A percentile compares a stretch with the other conserved stretches of the same genome.
Evolutionary conservation across 2,888 invertebrate genomes (phyloP).

Genomic region (Drosophila acutilabella): DNA sequence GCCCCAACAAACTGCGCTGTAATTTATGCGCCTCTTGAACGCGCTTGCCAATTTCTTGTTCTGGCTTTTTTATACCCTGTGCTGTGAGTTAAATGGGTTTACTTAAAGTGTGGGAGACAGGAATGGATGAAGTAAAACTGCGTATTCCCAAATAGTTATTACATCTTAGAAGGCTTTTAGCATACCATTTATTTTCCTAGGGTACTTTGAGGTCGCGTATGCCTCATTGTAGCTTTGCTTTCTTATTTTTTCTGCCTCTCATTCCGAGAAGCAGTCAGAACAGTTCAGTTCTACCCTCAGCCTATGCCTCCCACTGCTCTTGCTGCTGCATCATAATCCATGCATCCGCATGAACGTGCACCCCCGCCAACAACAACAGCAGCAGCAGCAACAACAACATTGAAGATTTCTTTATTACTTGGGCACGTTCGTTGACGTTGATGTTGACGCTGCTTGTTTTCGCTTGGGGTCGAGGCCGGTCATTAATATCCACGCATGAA

Average conservation of each 20-base stretch:
- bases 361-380: constrained; percentile 51
- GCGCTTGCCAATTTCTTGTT: constrained; percentile 74
- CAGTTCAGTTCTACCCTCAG: constrained; percentile 14
- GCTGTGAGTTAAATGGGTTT: background rate
- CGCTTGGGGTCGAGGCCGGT: constrained; percentile 81
- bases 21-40: constrained; percentile 78
- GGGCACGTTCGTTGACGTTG: constrained; percentile 66
- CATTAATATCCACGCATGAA: constrained; percentile 76
- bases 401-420: constrained; percentile 80
- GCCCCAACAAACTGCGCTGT: constrained; percentile 46
- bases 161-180: background rate
- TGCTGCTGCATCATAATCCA: constrained; percentile 36
- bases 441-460: constrained; percentile 28
- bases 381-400: constrained; percentile 26
- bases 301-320: constrained; percentile 4
- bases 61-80: constrained; percentile 30
- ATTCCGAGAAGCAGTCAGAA: constrained; percentile 58
- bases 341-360: constrained; percentile 54
- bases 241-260: constrained; percentile 15
- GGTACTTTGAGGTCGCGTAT: background rate
- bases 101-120: background rate
- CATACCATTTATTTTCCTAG: background rate
- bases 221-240: background rate
- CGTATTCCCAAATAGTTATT: too few species aligned
- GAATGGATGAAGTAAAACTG: too few species aligned